A percentile compares a stretch with the other conserved stretches of the same genome.
Conservation (phyloP, 2,113 vertebrate genomes). For the Nettapus auritus region DNA sequence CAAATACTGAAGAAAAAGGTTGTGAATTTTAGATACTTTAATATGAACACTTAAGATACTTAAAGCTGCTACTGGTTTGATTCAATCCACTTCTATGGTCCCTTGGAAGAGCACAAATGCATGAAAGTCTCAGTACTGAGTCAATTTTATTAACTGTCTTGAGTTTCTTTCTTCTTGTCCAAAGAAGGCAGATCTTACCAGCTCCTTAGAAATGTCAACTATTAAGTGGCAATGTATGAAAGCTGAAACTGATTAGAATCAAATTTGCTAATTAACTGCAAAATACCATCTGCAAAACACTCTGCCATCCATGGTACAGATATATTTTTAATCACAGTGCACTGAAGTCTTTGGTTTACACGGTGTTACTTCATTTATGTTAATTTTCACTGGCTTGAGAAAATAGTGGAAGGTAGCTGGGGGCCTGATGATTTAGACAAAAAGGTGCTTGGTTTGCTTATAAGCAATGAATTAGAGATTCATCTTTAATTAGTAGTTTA, state of each 20-base stretch:
- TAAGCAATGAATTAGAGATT: not conserved
- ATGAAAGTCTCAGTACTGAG: not conserved
- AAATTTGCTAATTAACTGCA: not conserved
- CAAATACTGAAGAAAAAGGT: not conserved
- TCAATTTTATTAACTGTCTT: not conserved
- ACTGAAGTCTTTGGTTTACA: not conserved
- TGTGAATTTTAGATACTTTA: not conserved
- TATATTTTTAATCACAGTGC: not conserved
- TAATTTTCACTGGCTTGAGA: not conserved
- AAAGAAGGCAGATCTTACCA: not conserved
- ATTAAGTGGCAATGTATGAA: not conserved
- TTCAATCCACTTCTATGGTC: constrained; percentile 5
- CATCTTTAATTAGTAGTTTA: not conserved
- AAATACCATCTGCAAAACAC: not conserved
- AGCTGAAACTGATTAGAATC: not conserved
- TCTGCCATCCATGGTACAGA: not conserved
- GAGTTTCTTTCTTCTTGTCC: not conserved
- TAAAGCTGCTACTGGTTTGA: constrained; percentile 9
- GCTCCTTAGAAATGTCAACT: not conserved
- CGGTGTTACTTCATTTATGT: not conserved
- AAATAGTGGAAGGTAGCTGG: not conserved
- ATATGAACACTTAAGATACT: constrained; percentile 10
- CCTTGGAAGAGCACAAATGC: not conserved
- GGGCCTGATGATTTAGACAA: not conserved
- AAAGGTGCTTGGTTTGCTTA: not conserved